Evolutionary conservation across 2,888 invertebrate species (phyloP), one percentile per base, ranked within the genome.

Genomic region (Galeruca laticollis): DNA sequence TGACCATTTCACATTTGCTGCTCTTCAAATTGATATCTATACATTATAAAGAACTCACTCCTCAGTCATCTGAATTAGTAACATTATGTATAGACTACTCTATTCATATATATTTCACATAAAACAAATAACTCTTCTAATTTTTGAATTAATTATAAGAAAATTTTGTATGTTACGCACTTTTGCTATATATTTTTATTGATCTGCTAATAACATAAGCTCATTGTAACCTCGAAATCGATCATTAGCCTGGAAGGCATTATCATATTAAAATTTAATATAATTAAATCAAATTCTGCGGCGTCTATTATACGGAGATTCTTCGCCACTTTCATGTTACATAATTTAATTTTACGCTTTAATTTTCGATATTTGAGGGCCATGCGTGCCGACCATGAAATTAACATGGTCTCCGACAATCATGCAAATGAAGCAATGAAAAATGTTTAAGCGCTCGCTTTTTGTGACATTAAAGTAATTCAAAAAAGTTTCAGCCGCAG

Each of bases 361-460:
- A 66, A 66, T 66, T 60, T 66, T 57, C 64, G 64, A 65, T 65
- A 65, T 65, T 65, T 56, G 57, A 57, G 49, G 59, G 59, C 37
- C 59, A 66, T 51, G 51, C 66, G 59, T 60, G 35, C 51, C 66
- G 59, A 66, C 66, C 66, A 59, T 66, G 51, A 66, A 66, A 66
- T 66, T 59, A 66, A 59, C 60, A 49, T 59, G 51, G 59, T 66
- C 59, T 66, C 35, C 47, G 66, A 59, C 66, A 60, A 59, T 66
- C 66, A 66, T 66, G 66, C 66, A 66, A 66, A 66, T 66, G 59
- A 66, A 59, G 59, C 66, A 15, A 66, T 66, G 59, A 60, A 66
- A 66, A 66, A 66, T 60, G 57, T 65, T 65, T 65, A 56, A 35
- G 33, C 65, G 66, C 21, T 51, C 59, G 66, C 66, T 66, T 66